Base-by-base conservation (phyloP, 2,888 invertebrate species). In the Nineta flava region DNA sequence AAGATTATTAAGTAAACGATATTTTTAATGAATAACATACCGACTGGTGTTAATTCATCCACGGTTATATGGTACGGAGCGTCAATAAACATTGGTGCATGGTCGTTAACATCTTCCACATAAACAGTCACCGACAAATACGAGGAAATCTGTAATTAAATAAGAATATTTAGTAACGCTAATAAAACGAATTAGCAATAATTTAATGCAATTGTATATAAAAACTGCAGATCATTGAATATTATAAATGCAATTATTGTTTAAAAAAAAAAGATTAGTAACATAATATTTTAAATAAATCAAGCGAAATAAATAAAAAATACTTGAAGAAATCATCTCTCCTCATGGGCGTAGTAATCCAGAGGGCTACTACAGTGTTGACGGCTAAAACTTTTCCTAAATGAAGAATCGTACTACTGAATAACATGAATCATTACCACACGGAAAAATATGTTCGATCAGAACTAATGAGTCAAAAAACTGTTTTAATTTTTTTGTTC, bases 71-170 rank as follows among this genome's bases (percentile, higher is more conserved):
- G 72, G 61, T 91, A 91, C 1, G 90, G 90, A 1, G 83, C 77
- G 53, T 83, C 82, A 45, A 81, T 65, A 64, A 90, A 90, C 60
- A 76, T 70, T 0, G 88, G 88, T 1, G 79, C 74, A 65, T 90
- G 86, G 67, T 90, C 88, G 61, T 91, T 91, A 41, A 90, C 75
- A 61, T 91, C 90, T 65, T 90, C 88, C 6, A 91, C 84, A 65
- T 90, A 90, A 5, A 90, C 87, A 4, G 88, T 90, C 54, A 88
- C 82, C 2, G 87, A 85, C 17, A 90, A 71, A 57, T 83, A 88
- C 47, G 84, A 83, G 50, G 87, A 84, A 60, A 85, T 83, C 87
- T 88, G 69, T 31, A 66, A 63, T 58, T 53, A 58, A 42, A 42
- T 31, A 35, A 9, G 15, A 15, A 16, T 17, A 17, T 38, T 34